Evolutionary conservation across 92 coral and sea anemone species (phyloP).

Genomic region (Porites rus): DNA sequence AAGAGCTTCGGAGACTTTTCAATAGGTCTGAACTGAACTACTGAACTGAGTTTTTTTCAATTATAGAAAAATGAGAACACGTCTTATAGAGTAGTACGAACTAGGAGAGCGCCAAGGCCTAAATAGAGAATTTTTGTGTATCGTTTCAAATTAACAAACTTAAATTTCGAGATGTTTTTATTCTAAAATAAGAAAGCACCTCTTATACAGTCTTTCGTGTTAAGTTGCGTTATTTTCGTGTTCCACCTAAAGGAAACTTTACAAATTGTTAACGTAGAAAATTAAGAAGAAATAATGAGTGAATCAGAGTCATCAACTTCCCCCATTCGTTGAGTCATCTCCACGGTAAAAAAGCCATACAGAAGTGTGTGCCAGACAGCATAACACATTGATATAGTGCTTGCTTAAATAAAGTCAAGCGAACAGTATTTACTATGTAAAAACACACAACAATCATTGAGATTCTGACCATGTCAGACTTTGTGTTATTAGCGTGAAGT

Average conservation of each 20-base stretch:
- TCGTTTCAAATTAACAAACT: neutral
- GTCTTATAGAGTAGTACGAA: neutral
- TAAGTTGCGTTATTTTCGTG: neutral
- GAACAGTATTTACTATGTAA: conserved; percentile 84
- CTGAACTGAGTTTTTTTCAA: conserved; percentile 13
- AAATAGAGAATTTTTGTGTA: neutral
- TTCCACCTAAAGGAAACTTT: neutral
- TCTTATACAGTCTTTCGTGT: neutral
- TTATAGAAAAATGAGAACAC: neutral
- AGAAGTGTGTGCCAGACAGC: conserved; percentile 35
- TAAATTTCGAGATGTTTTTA: neutral
- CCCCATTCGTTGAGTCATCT: neutral
- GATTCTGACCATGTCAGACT: conserved; percentile 79
- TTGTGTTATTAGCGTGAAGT: neutral
- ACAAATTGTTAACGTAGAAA: neutral
- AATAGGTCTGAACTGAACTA: conserved; percentile 15
- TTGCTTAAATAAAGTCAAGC: conserved; percentile 47
- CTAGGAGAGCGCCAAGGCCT: too few relatives aligned
- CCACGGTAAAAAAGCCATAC: neutral
- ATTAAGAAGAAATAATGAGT: neutral
- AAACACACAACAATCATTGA: conserved; percentile 24
- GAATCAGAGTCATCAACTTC: neutral
- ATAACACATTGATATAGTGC: conserved; percentile 40
- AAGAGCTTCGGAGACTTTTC: conserved; percentile 2
- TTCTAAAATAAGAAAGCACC: neutral